Conservation (phyloP, 1,140 invertebrate genomes). For the Drosophila nasuta region DNA sequence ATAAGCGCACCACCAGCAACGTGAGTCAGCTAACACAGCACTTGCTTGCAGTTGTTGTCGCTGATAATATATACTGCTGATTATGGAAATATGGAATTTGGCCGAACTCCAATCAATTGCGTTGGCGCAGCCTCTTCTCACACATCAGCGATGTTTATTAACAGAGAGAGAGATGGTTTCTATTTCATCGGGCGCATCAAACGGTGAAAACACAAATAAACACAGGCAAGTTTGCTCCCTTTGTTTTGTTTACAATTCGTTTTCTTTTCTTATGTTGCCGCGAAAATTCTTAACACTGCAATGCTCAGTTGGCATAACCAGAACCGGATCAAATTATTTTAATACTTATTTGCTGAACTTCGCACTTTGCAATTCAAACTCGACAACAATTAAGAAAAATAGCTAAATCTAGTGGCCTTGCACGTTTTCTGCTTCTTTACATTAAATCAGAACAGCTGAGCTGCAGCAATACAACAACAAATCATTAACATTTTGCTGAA, state of each 20-base stretch:
- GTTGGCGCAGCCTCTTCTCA: conserved; percentile 4
- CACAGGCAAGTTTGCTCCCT: background rate
- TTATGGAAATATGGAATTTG: conserved; percentile 13
- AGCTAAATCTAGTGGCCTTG: conserved; percentile 59
- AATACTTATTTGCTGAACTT: conserved; percentile 22
- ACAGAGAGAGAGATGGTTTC: conserved; percentile 10
- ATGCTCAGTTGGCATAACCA: background rate
- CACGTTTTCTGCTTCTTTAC: conserved; percentile 46
- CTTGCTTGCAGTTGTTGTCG: conserved; percentile 8
- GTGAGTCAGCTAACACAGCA: conserved; percentile 10
- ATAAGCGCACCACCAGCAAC: conserved; percentile 1
- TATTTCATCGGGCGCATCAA: conserved; percentile 30
- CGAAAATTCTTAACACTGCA: background rate
- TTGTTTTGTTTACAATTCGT: conserved; percentile 41
- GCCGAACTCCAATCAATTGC: background rate
- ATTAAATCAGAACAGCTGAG: conserved; percentile 50
- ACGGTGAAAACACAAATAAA: conserved; percentile 24
- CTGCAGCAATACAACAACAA: conserved; percentile 28
- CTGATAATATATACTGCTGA: background rate
- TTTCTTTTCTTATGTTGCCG: conserved; percentile 19
- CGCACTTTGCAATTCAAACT: conserved; percentile 43
- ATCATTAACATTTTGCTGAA: conserved; percentile 14
- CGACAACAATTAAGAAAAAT: conserved; percentile 50
- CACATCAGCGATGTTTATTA: conserved; percentile 19
- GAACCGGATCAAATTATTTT: background rate